Base-by-base conservation (phyloP, 2,797 vertebrate species). In the Aplochiton taeniatus region DNA sequence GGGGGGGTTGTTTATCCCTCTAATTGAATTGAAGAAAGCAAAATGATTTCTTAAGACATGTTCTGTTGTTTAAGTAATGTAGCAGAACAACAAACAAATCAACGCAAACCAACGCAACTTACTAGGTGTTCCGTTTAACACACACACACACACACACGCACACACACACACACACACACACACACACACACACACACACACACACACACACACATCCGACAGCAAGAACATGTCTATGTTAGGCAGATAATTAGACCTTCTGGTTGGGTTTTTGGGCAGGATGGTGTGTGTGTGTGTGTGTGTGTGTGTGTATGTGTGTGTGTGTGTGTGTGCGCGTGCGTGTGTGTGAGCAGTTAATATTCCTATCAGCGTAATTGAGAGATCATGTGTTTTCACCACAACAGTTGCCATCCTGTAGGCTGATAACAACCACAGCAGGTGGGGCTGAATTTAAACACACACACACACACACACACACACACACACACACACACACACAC, bases 341-440 rank as follows among this genome's bases (percentile, higher is more conserved):
- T n/a, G 43, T 57, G 45, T 57, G 63, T 16, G 64, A 18, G 62
- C 46, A 52, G 16, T 41, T 55, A 31, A 46, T 53, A 61, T 75
- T 48, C 77, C 42, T 71, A 63, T 65, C 57, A 19, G 64, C 61
- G 41, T 70, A 77, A 79, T 77, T 50, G 68, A 78, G 75, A 55
- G 54, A 57, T 8, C 42, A 19, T 31, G 42, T 70, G 66, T 83
- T 82, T 78, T 82, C 77, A 85, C 76, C 75, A 67, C 78, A 82
- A 72, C 85, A 89, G 85, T 87, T 89, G 80, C 72, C 72, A 61
- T 59, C 11, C 58, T 47, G 44, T 18, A 11, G 16, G 44, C 16
- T 19, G 20, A 19, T 45, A 61, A 45, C 61, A 74, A 71, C 75
- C 76, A 50, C 5, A 43, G 61, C 60, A 67, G 66, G 78, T 49